Evolutionary conservation across 1,140 invertebrate species (phyloP).

Genomic region (Dendroctonus valens): DNA sequence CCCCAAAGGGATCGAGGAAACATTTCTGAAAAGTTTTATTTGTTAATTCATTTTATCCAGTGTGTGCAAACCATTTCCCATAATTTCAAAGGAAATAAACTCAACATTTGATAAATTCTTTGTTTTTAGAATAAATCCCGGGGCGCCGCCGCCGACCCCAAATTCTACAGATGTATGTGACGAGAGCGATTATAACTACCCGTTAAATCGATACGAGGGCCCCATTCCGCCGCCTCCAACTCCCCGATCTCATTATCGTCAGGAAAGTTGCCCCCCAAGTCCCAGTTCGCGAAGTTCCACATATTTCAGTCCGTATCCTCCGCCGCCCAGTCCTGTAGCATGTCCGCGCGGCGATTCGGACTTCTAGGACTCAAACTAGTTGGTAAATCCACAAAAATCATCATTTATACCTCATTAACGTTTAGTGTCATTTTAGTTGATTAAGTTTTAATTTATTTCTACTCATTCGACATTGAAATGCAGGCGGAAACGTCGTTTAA

Average conservation of each 20-base stretch:
- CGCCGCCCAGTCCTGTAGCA: constrained; percentile 69
- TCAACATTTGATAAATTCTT: too few species aligned
- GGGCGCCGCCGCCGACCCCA: constrained; percentile 89
- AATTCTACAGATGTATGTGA: constrained; percentile 93
- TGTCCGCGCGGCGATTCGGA: constrained; percentile 52
- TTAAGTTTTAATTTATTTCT: constrained; percentile 6
- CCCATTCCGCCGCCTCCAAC: constrained; percentile 70
- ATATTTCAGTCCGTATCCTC: constrained; percentile 71
- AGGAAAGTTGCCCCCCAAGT: constrained; percentile 73
- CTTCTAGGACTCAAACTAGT: constrained; percentile 33
- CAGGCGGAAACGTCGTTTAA: background rate
- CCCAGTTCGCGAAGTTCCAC: constrained; percentile 74
- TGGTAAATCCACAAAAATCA: background rate
- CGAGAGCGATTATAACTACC: constrained; percentile 76
- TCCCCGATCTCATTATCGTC: constrained; percentile 73
- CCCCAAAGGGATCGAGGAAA: too few species aligned
- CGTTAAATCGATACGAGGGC: constrained; percentile 43
- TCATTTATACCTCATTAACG: constrained; percentile 5
- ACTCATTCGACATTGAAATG: background rate
- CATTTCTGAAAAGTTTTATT: too few species aligned
- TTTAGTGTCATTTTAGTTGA: constrained; percentile 1
- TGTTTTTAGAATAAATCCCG: constrained; percentile 69
- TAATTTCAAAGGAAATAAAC: too few species aligned
- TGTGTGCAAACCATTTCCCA: too few species aligned
- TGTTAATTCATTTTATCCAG: too few species aligned